Conservation (phyloP, 2,888 invertebrate species). For the Apantesis nais region DNA sequence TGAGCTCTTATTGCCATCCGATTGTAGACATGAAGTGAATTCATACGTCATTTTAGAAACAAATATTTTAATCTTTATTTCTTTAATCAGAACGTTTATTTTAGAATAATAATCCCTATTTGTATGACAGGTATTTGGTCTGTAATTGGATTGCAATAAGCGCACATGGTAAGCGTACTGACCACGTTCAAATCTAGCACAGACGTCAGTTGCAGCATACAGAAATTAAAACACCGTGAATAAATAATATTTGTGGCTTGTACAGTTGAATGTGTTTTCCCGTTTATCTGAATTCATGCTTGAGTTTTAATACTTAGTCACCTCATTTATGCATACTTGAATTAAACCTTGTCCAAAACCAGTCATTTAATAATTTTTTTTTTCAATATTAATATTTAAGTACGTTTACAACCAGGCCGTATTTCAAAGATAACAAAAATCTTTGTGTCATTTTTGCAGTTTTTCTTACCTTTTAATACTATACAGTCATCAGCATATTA, state of each 20-base stretch:
- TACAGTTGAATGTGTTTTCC: slow-evolving; percentile 36
- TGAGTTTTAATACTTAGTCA: slow-evolving; percentile 10
- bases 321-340: not conserved
- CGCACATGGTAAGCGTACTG: too few species aligned
- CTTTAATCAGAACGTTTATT: too few species aligned
- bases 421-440: not conserved
- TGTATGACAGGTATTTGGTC: too few species aligned
- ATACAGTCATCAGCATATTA: too few species aligned
- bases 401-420: not conserved
- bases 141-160: too few species aligned
- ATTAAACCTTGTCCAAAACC: too few species aligned
- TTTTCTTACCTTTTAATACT: not conserved
- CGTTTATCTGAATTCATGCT: slow-evolving; percentile 25
- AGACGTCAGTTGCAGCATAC: slow-evolving; percentile 40
- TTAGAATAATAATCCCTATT: too few species aligned
- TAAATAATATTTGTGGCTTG: slow-evolving; percentile 39
- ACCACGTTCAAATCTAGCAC: slow-evolving; percentile 32
- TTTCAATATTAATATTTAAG: not conserved
- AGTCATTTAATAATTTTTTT: too few species aligned
- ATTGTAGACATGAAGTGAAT: too few species aligned
- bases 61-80: too few species aligned
- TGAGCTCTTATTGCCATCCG: too few species aligned
- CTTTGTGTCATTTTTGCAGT: not conserved
- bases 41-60: too few species aligned
- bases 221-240: slow-evolving; percentile 33